Percentiles rank a stretch among this genome's conserved stretches.
phyloP scores from a whole-genome alignment of 2,797 vertebrate species.

The Zalophus californianus region DNA sequence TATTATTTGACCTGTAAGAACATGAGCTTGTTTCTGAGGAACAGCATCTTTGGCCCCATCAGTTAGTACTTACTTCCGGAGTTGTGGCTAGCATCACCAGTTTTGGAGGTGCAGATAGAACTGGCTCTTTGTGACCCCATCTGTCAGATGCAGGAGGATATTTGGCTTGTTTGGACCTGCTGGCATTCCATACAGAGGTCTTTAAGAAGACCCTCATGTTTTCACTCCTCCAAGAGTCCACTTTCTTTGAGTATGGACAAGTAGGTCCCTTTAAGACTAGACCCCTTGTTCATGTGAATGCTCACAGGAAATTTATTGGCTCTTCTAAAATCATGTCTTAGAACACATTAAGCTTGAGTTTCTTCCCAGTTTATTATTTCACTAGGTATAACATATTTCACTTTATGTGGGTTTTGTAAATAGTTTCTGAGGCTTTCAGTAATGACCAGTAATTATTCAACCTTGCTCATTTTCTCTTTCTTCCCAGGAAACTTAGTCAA shows the following conservation, averaged over 20 bases:
- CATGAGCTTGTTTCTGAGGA: background rate
- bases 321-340: background rate
- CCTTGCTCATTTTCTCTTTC: background rate
- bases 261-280: background rate
- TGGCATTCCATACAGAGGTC: background rate
- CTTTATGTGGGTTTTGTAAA: constrained; percentile 45
- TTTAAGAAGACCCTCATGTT: background rate
- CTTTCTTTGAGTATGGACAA: background rate
- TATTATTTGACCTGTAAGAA: background rate
- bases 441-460: constrained; percentile 7
- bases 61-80: background rate
- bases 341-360: background rate
- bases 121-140: background rate
- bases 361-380: background rate
- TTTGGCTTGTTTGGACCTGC: background rate
- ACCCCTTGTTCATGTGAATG: background rate
- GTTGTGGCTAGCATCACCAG: background rate
- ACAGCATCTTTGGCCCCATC: background rate
- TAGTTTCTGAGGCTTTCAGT: background rate
- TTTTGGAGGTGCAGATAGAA: background rate
- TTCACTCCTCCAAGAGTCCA: background rate
- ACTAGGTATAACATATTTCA: background rate
- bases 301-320: background rate
- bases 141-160: background rate
- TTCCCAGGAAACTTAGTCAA: background rate